Percentiles rank a stretch among this genome's conserved stretches.
phyloP scores from a whole-genome alignment of 2,888 invertebrate genomes.

The Lepas anatifera region DNA sequence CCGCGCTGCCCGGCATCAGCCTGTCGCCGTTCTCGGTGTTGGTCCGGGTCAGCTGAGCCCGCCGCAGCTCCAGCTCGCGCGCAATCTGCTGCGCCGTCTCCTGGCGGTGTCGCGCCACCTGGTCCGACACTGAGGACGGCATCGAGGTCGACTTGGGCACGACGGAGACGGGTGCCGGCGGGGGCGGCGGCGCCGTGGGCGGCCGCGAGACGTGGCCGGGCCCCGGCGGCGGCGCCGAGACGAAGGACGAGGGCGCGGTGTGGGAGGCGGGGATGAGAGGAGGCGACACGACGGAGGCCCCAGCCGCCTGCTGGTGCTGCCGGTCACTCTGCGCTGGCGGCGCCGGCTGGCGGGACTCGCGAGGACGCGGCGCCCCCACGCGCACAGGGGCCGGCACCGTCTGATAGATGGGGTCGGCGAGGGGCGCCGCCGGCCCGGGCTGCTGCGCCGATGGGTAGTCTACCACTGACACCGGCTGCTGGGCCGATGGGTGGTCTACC shows the following conservation, averaged over 20 bases:
- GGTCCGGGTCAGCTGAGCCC: too few species aligned
- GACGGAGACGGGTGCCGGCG: not conserved
- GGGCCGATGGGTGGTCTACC: too few species aligned
- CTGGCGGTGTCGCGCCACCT: not conserved
- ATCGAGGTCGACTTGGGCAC: not conserved
- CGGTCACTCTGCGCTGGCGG: not conserved
- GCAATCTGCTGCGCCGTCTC: not conserved
- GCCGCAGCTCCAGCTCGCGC: not conserved
- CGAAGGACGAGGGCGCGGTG: too few species aligned
- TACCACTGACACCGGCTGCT: too few species aligned
- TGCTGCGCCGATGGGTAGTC: too few species aligned
- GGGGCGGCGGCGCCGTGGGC: not conserved
- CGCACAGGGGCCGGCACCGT: not conserved
- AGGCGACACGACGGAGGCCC: not conserved
- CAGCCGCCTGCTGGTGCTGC: not conserved
- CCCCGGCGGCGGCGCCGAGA: not conserved
- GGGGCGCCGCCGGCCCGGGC: not conserved
- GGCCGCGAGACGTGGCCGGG: not conserved
- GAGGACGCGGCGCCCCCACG: not conserved
- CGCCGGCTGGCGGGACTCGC: not conserved
- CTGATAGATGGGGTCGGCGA: not conserved
- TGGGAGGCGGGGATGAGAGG: not conserved
- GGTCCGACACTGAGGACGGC: not conserved
- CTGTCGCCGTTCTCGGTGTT: too few species aligned
- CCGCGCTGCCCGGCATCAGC: too few species aligned